Evolutionary conservation across 2,113 vertebrate species (phyloP), one percentile per base, ranked within the genome.

Genomic region (Gymnorhina tibicen): DNA sequence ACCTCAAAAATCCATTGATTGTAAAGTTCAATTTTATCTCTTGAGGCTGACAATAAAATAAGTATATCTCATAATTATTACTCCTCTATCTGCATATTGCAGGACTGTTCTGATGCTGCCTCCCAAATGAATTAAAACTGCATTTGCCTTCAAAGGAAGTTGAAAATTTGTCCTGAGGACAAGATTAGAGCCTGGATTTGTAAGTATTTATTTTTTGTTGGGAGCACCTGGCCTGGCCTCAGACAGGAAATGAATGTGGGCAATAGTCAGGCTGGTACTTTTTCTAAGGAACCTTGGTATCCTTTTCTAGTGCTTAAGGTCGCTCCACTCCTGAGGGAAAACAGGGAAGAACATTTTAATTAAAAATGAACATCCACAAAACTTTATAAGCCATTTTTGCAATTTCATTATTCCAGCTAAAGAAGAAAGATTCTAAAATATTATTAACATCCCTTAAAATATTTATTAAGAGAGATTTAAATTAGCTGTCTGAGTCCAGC

Each of bases 381-480:
- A 96, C 83, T 93, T 96, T 93, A 87, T 95, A 94, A 96, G 95
- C 73, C 90, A 84, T 78, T 96, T 95, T 78, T 94, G 79, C 75
- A 84, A 83, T 96, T 96, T 96, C 92, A 95, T 97, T 96, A 96
- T 93, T 89, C 23, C 32, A 93, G 52, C 79, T 86, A 92, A 90
- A 95, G 69, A 94, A 91, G 73, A 87, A 84, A 92, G 88, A 87
- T 72, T 83, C 92, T 87, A 91, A 92, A 96, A 91, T 95, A 92
- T 93, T 93, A 96, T 95, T 97, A 94, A 95, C 95, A 87, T 82
- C 59, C 47, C 58, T 93, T 95, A 94, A 97, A 97, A 95, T 93
- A 95, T 95, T 96, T 96, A 96, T 93, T 91, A 89, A 89, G 72
- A 16, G 67, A 89, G 47, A 89, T 92, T 97, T 89, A 87, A 93